These are phyloP conservation scores for Camptogramma bilineatum DNA, from an alignment of 2,888 invertebrate species.

Conservation along the genomic window DNA sequence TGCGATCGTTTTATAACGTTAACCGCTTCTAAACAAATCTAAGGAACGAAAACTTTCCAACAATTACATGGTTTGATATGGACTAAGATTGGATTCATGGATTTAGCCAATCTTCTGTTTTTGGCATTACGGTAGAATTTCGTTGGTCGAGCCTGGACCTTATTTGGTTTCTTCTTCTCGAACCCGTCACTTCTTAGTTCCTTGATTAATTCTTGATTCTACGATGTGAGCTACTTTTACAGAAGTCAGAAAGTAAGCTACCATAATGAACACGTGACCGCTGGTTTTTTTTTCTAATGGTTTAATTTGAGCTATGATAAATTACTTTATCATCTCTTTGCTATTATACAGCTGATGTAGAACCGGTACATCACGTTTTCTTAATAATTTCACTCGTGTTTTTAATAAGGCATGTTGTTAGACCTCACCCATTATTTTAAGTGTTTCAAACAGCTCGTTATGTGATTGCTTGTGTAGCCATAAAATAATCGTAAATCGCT, in stretches of 20 bases:
- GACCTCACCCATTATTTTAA: neutral
- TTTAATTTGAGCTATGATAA: neutral
- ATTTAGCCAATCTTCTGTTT: neutral
- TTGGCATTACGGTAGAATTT: neutral
- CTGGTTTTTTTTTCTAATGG: too few species aligned
- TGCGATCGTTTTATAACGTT: neutral
- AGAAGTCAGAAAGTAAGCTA: too few species aligned
- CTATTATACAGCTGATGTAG: neutral
- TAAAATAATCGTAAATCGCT: slow-evolving; percentile 33
- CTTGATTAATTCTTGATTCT: too few species aligned
- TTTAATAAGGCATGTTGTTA: neutral
- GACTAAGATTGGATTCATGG: slow-evolving; percentile 1
- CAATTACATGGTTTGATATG: slow-evolving; percentile 14
- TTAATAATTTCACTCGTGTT: neutral
- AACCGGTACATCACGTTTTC: neutral
- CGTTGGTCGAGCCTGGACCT: neutral
- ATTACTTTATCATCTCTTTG: neutral
- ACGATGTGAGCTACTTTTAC: too few species aligned
- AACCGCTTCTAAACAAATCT: neutral
- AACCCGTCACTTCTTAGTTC: too few species aligned
- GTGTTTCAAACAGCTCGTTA: neutral
- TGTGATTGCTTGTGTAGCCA: slow-evolving; percentile 11
- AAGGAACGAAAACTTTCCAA: neutral
- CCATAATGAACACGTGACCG: too few species aligned
- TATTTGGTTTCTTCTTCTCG: too few species aligned